A percentile compares a stretch with the other conserved stretches of the same genome.
These are phyloP conservation scores for Hycleus cichorii DNA, from an alignment of 1,140 invertebrate genomes.

Conservation along the genomic window DNA sequence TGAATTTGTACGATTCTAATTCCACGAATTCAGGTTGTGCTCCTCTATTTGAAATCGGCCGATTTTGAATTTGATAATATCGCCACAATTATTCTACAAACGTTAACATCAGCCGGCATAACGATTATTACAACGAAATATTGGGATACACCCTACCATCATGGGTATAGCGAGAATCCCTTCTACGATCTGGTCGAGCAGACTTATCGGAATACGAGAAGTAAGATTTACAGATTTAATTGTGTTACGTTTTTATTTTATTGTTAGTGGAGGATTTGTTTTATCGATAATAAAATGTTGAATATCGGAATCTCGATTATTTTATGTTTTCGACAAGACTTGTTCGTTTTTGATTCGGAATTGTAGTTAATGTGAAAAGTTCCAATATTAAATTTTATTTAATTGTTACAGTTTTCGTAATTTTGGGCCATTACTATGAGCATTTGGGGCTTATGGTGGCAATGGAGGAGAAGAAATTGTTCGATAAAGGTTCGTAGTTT, in stretches of 20 bases:
- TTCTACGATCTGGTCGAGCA: slow-evolving; percentile 69
- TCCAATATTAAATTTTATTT: slow-evolving; percentile 5
- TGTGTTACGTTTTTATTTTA: background rate
- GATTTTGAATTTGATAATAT: slow-evolving; percentile 64
- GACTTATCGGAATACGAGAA: slow-evolving; percentile 70
- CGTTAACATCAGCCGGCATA: slow-evolving; percentile 60
- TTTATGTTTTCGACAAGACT: too few species aligned
- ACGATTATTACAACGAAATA: slow-evolving; percentile 54
- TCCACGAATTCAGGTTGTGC: slow-evolving; percentile 50
- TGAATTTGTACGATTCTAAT: background rate
- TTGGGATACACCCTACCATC: slow-evolving; percentile 70
- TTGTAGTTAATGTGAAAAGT: slow-evolving; percentile 9
- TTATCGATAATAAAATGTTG: background rate
- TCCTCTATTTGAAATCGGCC: slow-evolving; percentile 63
- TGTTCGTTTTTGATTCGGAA: too few species aligned
- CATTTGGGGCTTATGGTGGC: slow-evolving; percentile 77
- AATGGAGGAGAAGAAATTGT: slow-evolving; percentile 71
- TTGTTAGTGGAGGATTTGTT: background rate
- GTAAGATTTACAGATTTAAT: slow-evolving; percentile 48
- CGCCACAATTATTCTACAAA: slow-evolving; percentile 62
- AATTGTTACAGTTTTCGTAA: slow-evolving; percentile 77
- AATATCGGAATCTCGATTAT: too few species aligned
- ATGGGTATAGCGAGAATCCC: slow-evolving; percentile 72
- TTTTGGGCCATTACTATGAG: slow-evolving; percentile 82
- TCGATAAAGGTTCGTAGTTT: slow-evolving; percentile 59